Conservation (phyloP, 2,888 invertebrate species). For the Cantharis rufa region DNA sequence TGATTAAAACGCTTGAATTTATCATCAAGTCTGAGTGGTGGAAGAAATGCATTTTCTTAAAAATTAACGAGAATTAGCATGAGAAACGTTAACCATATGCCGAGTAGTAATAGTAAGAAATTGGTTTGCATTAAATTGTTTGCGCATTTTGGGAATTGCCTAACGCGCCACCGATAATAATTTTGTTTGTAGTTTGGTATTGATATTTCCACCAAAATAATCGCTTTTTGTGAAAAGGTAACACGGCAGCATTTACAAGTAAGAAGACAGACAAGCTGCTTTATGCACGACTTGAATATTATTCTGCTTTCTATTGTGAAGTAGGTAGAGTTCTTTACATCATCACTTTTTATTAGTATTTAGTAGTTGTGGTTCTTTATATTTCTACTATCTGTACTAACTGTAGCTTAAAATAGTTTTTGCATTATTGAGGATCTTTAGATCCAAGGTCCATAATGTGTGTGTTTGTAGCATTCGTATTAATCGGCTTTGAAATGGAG, state of each 20-base stretch:
- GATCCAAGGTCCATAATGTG: background rate
- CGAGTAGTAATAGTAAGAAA: background rate
- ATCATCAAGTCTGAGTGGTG: background rate
- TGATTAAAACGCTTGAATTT: background rate
- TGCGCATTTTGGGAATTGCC: no score
- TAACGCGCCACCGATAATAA: background rate
- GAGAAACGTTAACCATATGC: background rate
- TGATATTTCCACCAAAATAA: background rate
- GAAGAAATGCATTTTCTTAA: background rate
- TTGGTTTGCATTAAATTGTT: background rate
- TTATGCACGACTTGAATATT: background rate
- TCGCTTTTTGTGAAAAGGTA: background rate
- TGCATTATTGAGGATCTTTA: background rate
- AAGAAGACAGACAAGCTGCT: background rate
- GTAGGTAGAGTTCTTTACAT: background rate
- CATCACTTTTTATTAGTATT: background rate
- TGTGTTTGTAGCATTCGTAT: background rate
- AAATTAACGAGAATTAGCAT: background rate
- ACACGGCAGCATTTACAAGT: background rate
- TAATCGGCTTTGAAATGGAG: background rate
- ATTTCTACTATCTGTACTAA: background rate
- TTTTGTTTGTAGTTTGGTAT: background rate
- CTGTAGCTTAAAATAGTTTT: background rate
- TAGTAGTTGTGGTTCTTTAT: background rate
- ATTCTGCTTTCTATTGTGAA: background rate